phyloP scores from a whole-genome alignment of 2,113 vertebrate genomes.

The Muntiacus reevesi region DNA sequence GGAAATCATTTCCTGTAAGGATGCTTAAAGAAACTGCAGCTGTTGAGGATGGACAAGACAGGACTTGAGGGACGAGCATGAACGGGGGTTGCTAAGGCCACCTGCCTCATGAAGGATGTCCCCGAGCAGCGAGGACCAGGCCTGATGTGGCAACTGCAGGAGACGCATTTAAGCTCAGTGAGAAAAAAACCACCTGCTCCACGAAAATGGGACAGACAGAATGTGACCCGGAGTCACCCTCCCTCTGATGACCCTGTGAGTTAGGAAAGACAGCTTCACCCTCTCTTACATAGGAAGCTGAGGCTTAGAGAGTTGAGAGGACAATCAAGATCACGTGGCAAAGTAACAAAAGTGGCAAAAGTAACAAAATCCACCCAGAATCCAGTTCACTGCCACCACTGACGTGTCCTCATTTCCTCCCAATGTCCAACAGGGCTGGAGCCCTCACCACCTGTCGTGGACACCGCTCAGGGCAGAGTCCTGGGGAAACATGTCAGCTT shows the following conservation, averaged over 20 bases:
- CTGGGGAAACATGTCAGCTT: constrained; percentile 77
- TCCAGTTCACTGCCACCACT: not conserved
- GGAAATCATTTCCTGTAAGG: not conserved
- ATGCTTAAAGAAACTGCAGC: not conserved
- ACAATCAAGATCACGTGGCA: not conserved
- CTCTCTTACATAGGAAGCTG: not conserved
- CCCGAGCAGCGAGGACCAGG: accelerated
- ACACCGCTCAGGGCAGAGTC: constrained; percentile 80
- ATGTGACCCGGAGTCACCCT: accelerated
- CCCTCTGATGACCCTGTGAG: not conserved
- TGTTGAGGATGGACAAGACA: not conserved
- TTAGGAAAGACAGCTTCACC: not conserved
- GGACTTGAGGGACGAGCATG: accelerated
- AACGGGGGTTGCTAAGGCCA: accelerated
- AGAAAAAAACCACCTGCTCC: not conserved
- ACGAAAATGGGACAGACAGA: not conserved
- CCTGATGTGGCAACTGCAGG: not conserved
- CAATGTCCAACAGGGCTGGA: not conserved
- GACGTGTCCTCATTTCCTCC: not conserved
- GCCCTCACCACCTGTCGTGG: constrained; percentile 74
- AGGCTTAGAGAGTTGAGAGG: not conserved
- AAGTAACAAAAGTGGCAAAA: not conserved
- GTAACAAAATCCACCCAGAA: not conserved
- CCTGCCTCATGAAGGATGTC: too few relatives aligned
- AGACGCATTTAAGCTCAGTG: not conserved